Conservation (phyloP, 2,888 invertebrate genomes). For the Melikaiella ostensackeni region DNA sequence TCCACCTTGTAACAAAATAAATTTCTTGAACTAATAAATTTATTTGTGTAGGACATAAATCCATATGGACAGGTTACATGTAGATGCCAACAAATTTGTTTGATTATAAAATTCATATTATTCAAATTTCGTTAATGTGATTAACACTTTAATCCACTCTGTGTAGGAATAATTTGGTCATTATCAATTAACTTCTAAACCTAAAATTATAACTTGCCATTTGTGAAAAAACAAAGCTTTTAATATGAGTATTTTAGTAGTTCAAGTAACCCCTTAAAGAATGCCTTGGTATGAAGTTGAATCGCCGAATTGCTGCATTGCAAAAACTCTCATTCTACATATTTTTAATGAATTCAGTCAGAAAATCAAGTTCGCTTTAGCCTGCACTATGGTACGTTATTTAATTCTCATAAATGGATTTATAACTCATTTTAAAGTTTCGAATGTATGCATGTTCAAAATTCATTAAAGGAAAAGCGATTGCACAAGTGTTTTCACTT, state of each 20-base stretch:
- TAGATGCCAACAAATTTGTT: background rate
- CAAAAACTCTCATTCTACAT: background rate
- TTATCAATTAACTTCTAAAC: background rate
- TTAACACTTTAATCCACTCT: too few species aligned
- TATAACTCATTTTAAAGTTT: background rate
- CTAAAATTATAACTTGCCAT: background rate
- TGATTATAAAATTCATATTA: background rate
- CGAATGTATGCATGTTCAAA: constrained; percentile 26
- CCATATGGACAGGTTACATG: too few species aligned
- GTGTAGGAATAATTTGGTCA: too few species aligned
- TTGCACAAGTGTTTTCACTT: constrained; percentile 20
- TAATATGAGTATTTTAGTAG: background rate
- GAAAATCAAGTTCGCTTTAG: constrained; percentile 33
- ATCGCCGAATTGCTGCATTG: background rate
- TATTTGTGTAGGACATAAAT: background rate
- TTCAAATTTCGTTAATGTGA: too few species aligned
- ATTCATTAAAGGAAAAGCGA: constrained; percentile 36
- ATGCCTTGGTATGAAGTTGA: background rate
- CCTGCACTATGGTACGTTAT: constrained; percentile 33
- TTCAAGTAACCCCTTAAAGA: background rate
- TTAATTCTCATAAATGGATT: constrained; percentile 7
- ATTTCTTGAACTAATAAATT: background rate
- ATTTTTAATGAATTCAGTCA: constrained; percentile 18
- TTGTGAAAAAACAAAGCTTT: background rate
- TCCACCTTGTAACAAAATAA: background rate